Conservation (phyloP, 2,888 invertebrate species). For the Campoplex nolae region DNA sequence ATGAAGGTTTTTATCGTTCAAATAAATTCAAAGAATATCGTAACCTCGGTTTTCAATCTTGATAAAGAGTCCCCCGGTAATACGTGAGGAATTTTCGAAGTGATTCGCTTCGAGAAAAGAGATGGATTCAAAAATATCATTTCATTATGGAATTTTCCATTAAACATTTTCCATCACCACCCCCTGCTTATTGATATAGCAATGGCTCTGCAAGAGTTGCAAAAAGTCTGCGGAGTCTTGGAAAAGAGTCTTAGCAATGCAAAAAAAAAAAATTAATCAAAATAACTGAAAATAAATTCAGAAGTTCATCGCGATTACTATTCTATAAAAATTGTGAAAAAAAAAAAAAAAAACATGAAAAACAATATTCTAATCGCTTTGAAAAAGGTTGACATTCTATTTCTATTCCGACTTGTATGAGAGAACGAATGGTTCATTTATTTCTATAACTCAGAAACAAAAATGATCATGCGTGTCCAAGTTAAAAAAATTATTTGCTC, state of each 20-base stretch:
- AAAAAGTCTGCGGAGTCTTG: not conserved
- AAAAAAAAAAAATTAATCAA: not conserved
- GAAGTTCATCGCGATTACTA: too few relatives aligned
- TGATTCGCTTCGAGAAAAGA: not conserved
- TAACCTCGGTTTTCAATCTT: not conserved
- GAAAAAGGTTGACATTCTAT: slow-evolving; percentile 8
- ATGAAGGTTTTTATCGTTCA: not conserved
- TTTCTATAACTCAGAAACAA: too few relatives aligned
- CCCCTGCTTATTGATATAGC: not conserved
- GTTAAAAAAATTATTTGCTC: too few relatives aligned
- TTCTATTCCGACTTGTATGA: not conserved
- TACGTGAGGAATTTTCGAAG: too few relatives aligned
- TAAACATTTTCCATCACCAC: not conserved
- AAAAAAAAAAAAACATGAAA: slow-evolving; percentile 16
- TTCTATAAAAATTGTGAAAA: too few relatives aligned
- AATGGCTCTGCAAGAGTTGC: not conserved
- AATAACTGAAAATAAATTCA: too few relatives aligned
- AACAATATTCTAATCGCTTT: not conserved
- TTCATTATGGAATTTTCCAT: not conserved
- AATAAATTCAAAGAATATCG: not conserved
- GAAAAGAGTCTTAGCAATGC: too few relatives aligned
- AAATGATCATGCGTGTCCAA: too few relatives aligned
- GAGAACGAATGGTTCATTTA: too few relatives aligned
- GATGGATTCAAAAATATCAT: not conserved
- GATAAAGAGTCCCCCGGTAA: too few relatives aligned